These are phyloP conservation scores for Bugula neritina DNA, from an alignment of 2,888 invertebrate genomes.

Conservation along the genomic window DNA sequence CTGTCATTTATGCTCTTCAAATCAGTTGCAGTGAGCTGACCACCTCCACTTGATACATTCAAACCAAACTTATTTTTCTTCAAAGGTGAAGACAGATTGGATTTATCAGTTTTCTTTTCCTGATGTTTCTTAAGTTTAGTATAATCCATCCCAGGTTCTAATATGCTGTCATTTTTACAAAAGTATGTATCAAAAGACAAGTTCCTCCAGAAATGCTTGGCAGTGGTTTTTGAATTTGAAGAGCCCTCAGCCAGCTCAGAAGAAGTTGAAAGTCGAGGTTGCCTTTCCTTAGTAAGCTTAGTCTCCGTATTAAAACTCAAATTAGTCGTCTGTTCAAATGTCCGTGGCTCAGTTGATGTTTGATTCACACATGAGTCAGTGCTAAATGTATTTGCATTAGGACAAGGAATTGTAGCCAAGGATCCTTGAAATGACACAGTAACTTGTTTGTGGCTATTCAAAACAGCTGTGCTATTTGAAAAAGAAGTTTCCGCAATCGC, in stretches of 20 bases:
- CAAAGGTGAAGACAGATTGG: neutral
- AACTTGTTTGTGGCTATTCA: neutral
- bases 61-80: neutral
- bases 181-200: neutral
- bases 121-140: neutral
- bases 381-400: neutral
- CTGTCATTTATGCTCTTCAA: neutral
- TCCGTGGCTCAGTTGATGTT: neutral
- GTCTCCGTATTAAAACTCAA: too few species aligned
- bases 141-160: conserved; percentile 23
- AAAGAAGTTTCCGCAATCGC: neutral
- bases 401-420: neutral
- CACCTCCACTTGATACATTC: neutral
- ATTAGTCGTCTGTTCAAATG: too few species aligned
- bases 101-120: neutral
- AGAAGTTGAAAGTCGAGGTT: too few species aligned
- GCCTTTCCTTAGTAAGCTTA: too few species aligned
- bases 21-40: conserved; percentile 8
- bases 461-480: neutral
- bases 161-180: neutral
- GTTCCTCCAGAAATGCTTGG: neutral
- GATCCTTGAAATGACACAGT: neutral
- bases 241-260: too few species aligned
- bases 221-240: neutral
- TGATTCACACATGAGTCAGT: neutral